Evolutionary conservation across 2,888 invertebrate species (phyloP).

Genomic region (Leistus spinibarbis): DNA sequence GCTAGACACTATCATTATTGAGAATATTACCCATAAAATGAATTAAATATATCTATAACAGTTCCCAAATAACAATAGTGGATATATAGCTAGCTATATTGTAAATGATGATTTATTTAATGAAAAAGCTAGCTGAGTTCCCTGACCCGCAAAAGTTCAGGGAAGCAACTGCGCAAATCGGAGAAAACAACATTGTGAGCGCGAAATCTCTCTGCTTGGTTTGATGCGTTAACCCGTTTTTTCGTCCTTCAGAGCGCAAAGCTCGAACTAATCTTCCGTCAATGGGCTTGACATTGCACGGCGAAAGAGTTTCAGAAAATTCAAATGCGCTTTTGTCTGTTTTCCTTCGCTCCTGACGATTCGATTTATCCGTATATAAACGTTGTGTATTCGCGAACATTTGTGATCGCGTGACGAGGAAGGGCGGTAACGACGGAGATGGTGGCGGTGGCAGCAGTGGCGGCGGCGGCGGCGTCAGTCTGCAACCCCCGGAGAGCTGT

Average conservation of each 20-base stretch:
- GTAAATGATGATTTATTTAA: no score
- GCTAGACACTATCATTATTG: no score
- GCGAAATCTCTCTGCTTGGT: neutral
- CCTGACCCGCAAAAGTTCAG: no score
- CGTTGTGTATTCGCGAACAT: constrained; percentile 5
- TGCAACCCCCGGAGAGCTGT: constrained; percentile 6
- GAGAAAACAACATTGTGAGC: neutral
- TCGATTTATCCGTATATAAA: neutral
- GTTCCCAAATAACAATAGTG: no score
- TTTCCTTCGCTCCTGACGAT: neutral
- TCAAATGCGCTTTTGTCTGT: constrained; percentile 1
- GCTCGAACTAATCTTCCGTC: neutral
- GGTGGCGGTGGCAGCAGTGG: neutral
- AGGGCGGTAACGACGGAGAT: neutral
- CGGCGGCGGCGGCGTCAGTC: constrained; percentile 4
- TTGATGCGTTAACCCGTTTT: neutral
- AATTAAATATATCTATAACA: no score
- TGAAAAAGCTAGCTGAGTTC: no score
- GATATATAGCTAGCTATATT: no score
- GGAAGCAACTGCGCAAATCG: neutral
- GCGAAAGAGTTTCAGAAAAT: neutral
- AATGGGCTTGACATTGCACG: neutral
- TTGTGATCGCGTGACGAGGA: constrained; percentile 8
- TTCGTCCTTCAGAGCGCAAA: neutral
- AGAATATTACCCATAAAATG: no score